phyloP scores from a whole-genome alignment of 1,140 invertebrate genomes.

The Nymphalis io region DNA sequence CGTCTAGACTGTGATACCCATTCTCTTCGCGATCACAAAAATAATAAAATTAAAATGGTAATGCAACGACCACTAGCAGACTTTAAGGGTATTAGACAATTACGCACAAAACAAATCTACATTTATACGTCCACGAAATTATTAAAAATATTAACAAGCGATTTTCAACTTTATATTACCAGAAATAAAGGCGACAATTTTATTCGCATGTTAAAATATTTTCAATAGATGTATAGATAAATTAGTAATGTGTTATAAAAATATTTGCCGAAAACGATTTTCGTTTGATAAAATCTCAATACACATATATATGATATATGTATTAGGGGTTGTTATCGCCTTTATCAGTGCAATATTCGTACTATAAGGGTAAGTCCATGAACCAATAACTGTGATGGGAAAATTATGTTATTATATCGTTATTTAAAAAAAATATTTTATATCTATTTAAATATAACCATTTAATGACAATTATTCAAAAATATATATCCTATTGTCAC shows the following conservation, averaged over 20 bases:
- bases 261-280: constrained; percentile 58
- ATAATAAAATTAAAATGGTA: constrained; percentile 71
- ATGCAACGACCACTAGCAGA: constrained; percentile 60
- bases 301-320: constrained; percentile 59
- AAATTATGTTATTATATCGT: not conserved
- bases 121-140: not conserved
- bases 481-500: too few relatives aligned
- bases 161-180: constrained; percentile 18
- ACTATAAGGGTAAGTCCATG: constrained; percentile 20
- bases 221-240: constrained; percentile 23
- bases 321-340: constrained; percentile 54
- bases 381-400: not conserved
- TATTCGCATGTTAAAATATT: not conserved
- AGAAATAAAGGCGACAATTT: not conserved
- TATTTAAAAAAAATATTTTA: not conserved
- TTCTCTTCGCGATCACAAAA: constrained; percentile 60
- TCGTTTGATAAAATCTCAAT: constrained; percentile 65
- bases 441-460: not conserved
- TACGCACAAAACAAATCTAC: constrained; percentile 42
- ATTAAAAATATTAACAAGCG: not conserved
- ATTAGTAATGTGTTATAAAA: constrained; percentile 48
- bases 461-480: too few relatives aligned
- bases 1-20: constrained; percentile 65
- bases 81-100: constrained; percentile 67
- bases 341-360: constrained; percentile 38